Base-by-base conservation (phyloP, 2,888 invertebrate species). In the Cephalotes varians region DNA sequence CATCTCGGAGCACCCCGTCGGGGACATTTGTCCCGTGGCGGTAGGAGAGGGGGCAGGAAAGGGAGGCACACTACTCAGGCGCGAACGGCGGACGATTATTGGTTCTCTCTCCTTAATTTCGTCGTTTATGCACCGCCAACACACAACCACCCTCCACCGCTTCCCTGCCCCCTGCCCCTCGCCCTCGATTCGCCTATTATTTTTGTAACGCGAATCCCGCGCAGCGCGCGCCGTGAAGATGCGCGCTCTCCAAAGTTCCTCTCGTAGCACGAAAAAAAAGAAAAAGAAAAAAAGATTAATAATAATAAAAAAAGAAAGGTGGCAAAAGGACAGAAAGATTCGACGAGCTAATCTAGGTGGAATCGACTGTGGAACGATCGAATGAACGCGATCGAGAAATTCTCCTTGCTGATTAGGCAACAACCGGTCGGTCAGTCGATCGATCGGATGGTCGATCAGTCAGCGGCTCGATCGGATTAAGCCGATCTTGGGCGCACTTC, bases 221-320 rank as follows among this genome's bases (percentile, higher is more conserved):
- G 80, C 80, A 76, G 89, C 87, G 90, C 69, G 90, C 64, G 90
- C 90, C 84, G 81, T 72, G 85, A 73, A 80, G 82, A 69, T 67
- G 88, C 90, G 87, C 89, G 90, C 91, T 88, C 88, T 89, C 87
- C 88, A 92, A 92, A 92, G 92, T 92, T 92, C 92, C 92, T 92
- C 92, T 87, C 87, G 86, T 83, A 87, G 85, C 87, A 85, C 80
- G 82, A 81, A 85, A 86, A 82, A 81, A 54, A 44, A 49, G n/a
- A 51, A 40, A 58, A 21, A 37, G 44, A 54, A 65, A 74, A 28
- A 47, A 65, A 47, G 15, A 56, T 25, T n/a, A 49, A 34, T 44
- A 77, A 54, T 37, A n/a, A 64, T 25, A 56, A 58, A 31, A 31
- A 51, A 60, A 47, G 37, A 28, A 56, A 40, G 60, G 49, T 73